Percentiles rank a stretch among this genome's conserved stretches.
These are phyloP conservation scores for Neolamprologus brichardi DNA, from an alignment of 2,113 vertebrate genomes.

Conservation along the genomic window DNA sequence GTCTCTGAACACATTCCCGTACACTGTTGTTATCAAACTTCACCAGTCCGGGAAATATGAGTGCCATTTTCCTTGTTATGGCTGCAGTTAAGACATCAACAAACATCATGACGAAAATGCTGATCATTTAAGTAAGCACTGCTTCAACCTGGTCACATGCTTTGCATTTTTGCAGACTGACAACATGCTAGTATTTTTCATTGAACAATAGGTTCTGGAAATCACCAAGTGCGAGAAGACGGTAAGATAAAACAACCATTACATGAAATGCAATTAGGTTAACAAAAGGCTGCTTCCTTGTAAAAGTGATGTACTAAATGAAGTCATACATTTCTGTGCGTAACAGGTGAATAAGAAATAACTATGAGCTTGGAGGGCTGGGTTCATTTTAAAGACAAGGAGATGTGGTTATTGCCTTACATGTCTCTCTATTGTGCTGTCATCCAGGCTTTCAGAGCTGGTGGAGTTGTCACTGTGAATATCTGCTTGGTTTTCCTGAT, in stretches of 20 bases:
- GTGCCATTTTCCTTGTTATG: background rate
- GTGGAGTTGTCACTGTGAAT: background rate
- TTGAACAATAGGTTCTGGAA: background rate
- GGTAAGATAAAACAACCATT: background rate
- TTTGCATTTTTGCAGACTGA: background rate
- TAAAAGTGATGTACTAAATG: background rate
- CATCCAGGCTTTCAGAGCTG: conserved; percentile 37
- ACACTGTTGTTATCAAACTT: background rate
- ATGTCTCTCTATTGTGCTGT: conserved; percentile 14
- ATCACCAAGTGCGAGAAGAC: background rate
- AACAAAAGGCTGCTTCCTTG: background rate
- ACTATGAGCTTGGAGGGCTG: background rate
- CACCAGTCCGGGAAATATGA: background rate
- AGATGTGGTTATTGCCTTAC: background rate
- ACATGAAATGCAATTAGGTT: background rate
- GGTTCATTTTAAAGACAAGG: background rate
- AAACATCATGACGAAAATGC: background rate
- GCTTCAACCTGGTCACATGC: background rate
- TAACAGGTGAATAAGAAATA: background rate
- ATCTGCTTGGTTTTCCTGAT: background rate
- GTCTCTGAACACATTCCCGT: background rate
- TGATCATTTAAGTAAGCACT: no score
- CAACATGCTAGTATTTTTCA: background rate
- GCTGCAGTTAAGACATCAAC: rapidly evolving
- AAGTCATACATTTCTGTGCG: background rate